Conservation (phyloP, 2,797 vertebrate species). For the Lutjanus campechanus region DNA sequence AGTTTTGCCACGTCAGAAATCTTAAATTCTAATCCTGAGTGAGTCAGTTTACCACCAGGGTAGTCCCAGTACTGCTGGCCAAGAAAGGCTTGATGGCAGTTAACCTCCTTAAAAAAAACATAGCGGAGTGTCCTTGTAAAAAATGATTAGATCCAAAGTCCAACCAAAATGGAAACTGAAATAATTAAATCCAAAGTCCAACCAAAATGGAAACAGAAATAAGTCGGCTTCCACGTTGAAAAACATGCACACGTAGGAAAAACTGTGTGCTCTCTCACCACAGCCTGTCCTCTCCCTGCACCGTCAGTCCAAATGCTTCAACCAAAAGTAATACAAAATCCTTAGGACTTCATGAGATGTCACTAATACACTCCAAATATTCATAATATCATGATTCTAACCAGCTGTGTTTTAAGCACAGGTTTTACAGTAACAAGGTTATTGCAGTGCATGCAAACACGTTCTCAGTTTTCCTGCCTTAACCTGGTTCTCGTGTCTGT, state of each 20-base stretch:
- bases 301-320: not conserved
- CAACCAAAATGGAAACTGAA: constrained; percentile 24
- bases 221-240: constrained; percentile 2
- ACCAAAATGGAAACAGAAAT: constrained; percentile 22
- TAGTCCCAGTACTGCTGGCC: not conserved
- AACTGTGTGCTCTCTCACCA: not conserved
- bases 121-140: not conserved
- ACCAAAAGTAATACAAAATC: not conserved
- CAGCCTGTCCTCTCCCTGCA: not conserved
- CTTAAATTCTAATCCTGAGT: not conserved
- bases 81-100: not conserved
- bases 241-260: constrained; percentile 12
- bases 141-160: constrained; percentile 10
- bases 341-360: not conserved
- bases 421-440: not conserved
- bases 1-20: not conserved
- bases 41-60: not conserved
- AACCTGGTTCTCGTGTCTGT: not conserved
- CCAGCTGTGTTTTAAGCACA: not conserved
- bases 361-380: not conserved
- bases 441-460: not conserved
- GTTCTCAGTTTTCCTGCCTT: not conserved
- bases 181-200: constrained; percentile 6
- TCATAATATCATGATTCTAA: not conserved
- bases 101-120: not conserved